A percentile compares a stretch with the other conserved stretches of the same genome.
These are phyloP conservation scores for Lapara coniferarum DNA, from an alignment of 2,888 invertebrate species.

Conservation along the genomic window DNA sequence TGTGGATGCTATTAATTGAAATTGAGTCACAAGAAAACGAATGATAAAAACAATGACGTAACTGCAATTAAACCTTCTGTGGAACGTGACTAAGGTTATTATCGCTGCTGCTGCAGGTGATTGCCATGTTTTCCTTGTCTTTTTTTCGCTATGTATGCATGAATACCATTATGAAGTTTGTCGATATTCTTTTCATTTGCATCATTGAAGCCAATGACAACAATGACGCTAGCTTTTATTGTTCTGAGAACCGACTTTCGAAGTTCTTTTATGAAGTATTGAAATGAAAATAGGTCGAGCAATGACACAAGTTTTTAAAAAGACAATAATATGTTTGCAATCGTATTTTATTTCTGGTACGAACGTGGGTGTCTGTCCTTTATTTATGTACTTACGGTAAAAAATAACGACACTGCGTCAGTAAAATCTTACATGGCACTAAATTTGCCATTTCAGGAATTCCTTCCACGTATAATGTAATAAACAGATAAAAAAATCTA, in stretches of 20 bases:
- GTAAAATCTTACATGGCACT: not conserved
- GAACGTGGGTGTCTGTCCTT: not conserved
- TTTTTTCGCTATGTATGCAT: not conserved
- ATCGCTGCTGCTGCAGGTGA: slow-evolving; percentile 4
- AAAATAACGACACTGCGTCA: not conserved
- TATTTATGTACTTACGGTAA: slow-evolving; percentile 12
- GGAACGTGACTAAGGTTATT: slow-evolving; percentile 17
- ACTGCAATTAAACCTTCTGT: slow-evolving; percentile 8
- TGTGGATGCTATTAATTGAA: slow-evolving; percentile 1
- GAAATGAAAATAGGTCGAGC: not conserved
- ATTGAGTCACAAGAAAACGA: slow-evolving; percentile 17
- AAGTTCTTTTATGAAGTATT: not conserved
- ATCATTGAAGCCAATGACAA: not conserved
- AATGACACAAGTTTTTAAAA: slow-evolving; percentile 4
- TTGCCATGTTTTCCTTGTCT: not conserved
- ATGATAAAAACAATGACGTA: slow-evolving; percentile 17
- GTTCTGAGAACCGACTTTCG: not conserved
- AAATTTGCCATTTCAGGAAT: too few species aligned
- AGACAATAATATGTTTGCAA: not conserved
- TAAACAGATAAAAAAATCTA: too few species aligned
- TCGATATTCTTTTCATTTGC: not conserved
- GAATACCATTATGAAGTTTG: not conserved
- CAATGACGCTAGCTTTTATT: not conserved
- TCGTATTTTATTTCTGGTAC: not conserved
- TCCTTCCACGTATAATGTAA: too few species aligned